phyloP scores from a whole-genome alignment of 2,797 vertebrate species.

The Eptatretus atami region DNA sequence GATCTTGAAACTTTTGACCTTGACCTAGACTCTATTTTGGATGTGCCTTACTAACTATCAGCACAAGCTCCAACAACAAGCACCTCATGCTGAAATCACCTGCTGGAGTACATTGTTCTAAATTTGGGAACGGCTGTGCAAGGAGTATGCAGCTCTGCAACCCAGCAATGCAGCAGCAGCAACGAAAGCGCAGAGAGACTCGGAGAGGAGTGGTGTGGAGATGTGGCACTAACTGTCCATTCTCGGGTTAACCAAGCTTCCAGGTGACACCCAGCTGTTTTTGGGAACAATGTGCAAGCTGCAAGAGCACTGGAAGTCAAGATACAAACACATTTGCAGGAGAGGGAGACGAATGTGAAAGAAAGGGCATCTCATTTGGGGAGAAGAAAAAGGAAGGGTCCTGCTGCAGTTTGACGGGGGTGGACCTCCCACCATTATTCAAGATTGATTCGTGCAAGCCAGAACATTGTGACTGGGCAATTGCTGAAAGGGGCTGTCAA shows the following conservation, averaged over 20 bases:
- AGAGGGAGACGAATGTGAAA: no score
- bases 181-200: no score
- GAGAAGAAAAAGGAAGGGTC: neutral
- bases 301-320: no score
- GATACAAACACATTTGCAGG: no score
- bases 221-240: neutral
- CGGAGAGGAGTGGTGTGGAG: neutral
- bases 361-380: neutral
- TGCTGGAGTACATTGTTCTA: no score
- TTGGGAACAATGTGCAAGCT: no score
- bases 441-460: neutral
- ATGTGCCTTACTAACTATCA: slow-evolving; percentile 71
- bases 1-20: slow-evolving; percentile 89
- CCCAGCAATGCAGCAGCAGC: neutral
- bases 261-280: no score
- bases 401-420: neutral
- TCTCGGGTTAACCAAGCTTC: no score
- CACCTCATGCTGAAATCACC: neutral
- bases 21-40: slow-evolving; percentile 97
- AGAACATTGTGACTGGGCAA: slow-evolving; percentile 2
- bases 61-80: neutral
- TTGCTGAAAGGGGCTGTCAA: slow-evolving; percentile 4
- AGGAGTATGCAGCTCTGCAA: neutral
- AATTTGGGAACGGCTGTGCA: neutral
- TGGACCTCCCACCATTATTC: neutral